Base-by-base conservation (phyloP, 1,140 invertebrate genomes). In the Elysia chlorotica region DNA sequence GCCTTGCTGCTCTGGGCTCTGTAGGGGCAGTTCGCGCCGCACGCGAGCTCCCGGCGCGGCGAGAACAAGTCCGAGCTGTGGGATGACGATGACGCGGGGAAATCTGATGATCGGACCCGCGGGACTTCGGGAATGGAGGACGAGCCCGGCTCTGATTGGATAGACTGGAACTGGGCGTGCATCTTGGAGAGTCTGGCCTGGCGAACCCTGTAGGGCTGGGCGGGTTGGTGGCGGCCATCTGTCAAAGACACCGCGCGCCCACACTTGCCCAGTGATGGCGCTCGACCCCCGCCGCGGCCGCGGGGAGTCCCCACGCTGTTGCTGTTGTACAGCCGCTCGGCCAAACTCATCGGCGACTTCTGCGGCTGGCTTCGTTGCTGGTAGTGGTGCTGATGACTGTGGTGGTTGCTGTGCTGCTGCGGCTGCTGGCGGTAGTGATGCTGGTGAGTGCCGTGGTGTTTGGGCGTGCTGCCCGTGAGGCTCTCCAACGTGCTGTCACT, bases 401-500 rank as follows among this genome's bases (percentile, higher is more conserved):
- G 65, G 19, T 67, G 41, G 2, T 65, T 25, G 37, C 35, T 41
- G 48, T 67, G 65, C 28, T 53, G 30, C 23, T 1, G 25, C 14
- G n/a, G 1, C 3, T 4, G 6, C n/a, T n/a, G n/a, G n/a, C n/a
- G n/a, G n/a, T n/a, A n/a, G n/a, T n/a, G n/a, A n/a, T n/a, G n/a
- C n/a, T n/a, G n/a, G n/a, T n/a, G n/a, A n/a, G n/a, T n/a, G n/a
- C n/a, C n/a, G n/a, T n/a, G n/a, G n/a, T n/a, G n/a, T n/a, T n/a
- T n/a, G n/a, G n/a, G n/a, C 33, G 57, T 70, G 6, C 6, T 23
- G 19, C 59, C 67, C 17, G 67, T 36, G 35, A 72, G 41, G n/a
- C 61, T 65, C 14, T 72, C 65, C 1, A 71, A 76, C 28, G 80
- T 76, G 41, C 76, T 73, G 41, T 78, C 74, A n/a, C n/a, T n/a